These are phyloP conservation scores for Pongo pygmaeus DNA, from an alignment of 2,113 vertebrate species.

Conservation along the genomic window DNA sequence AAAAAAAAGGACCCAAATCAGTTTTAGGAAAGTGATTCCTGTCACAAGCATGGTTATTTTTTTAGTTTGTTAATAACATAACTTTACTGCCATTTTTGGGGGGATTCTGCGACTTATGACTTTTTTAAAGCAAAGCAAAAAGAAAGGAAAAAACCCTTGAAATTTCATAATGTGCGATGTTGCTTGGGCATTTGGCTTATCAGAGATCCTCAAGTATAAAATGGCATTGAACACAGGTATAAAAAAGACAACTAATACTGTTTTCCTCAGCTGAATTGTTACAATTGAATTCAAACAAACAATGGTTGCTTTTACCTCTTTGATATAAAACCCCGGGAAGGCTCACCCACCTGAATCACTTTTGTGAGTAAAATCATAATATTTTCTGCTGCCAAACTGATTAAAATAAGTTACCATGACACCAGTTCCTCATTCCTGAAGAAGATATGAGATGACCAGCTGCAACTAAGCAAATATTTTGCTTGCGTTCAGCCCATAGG, in stretches of 20 bases:
- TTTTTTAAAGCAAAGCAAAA: constrained; percentile 15
- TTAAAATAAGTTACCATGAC: background rate
- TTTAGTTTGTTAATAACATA: background rate
- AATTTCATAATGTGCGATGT: background rate
- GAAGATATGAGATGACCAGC: background rate
- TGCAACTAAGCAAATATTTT: background rate
- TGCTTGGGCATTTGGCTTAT: background rate
- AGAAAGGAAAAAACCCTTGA: background rate
- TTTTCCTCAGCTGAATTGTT: background rate
- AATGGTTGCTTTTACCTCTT: background rate
- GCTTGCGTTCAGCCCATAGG: background rate
- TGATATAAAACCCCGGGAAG: background rate
- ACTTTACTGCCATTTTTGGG: background rate
- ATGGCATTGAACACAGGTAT: no score
- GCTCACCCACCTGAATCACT: background rate
- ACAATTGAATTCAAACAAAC: background rate
- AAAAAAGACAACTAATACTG: background rate
- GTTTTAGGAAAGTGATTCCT: background rate
- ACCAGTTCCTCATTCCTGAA: background rate
- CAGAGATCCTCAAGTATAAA: background rate
- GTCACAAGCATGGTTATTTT: background rate
- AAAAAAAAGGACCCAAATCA: background rate
- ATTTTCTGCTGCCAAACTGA: background rate
- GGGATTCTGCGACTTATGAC: background rate
- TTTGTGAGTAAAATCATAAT: background rate